phyloP scores from a whole-genome alignment of 2,113 vertebrate species.

The Sorex araneus region DNA sequence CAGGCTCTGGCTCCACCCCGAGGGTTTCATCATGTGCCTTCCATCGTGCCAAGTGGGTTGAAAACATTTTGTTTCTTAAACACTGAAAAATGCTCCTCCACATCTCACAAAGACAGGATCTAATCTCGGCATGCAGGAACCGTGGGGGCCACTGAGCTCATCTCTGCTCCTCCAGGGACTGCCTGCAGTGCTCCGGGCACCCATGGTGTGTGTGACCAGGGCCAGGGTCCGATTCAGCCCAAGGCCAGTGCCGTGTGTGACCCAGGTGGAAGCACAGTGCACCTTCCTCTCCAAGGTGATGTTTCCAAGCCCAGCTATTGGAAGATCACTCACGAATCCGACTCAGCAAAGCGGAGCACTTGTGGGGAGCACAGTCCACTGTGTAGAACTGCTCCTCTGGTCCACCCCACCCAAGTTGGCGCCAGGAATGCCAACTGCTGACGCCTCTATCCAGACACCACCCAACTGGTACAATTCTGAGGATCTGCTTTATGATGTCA shows the following conservation, averaged over 20 bases:
- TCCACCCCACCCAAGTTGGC: background rate
- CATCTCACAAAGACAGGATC: background rate
- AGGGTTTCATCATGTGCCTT: background rate
- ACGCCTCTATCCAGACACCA: too few relatives aligned
- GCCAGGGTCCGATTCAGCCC: background rate
- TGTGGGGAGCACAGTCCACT: background rate
- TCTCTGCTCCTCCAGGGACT: background rate
- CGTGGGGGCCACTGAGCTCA: background rate
- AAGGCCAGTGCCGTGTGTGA: background rate
- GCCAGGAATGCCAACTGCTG: background rate
- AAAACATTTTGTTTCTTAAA: slow-evolving; percentile 44
- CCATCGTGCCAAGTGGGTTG: background rate
- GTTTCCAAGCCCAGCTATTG: background rate
- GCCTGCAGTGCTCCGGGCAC: too few relatives aligned
- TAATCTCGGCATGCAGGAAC: background rate
- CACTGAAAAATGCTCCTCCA: slow-evolving; percentile 30
- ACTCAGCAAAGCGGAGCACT: background rate
- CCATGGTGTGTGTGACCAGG: background rate
- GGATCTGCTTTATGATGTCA: background rate
- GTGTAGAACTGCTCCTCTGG: background rate
- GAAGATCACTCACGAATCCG: background rate
- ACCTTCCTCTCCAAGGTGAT: background rate
- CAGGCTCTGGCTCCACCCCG: background rate
- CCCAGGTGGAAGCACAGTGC: fast-evolving
- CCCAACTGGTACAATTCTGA: background rate